phyloP scores from a whole-genome alignment of 2,797 vertebrate genomes.

The Acropternis orthonyx region DNA sequence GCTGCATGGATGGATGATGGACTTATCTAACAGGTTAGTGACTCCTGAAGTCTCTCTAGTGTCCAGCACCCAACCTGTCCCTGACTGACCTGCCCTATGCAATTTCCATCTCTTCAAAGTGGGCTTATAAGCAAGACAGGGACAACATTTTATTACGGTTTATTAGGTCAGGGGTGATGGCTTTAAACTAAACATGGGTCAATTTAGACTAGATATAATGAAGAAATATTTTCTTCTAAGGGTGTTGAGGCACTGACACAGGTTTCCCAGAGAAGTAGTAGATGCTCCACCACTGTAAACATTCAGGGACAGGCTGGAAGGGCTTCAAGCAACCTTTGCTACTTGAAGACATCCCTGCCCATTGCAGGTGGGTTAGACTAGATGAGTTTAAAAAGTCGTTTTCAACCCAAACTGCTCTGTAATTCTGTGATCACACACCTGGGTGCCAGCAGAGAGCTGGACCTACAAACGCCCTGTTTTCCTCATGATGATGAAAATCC shows the following conservation, averaged over 20 bases:
- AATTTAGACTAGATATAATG: not conserved
- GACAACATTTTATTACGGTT: not conserved
- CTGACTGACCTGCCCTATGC: not conserved
- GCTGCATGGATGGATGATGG: not conserved
- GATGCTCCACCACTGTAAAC: not conserved
- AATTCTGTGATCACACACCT: not conserved
- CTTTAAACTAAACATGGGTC: not conserved
- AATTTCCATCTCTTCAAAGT: not conserved
- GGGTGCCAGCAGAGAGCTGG: not conserved
- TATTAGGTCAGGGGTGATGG: not conserved
- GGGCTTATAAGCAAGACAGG: not conserved
- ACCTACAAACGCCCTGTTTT: not conserved
- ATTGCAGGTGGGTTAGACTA: not conserved
- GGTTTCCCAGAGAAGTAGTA: not conserved
- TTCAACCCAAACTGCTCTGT: not conserved
- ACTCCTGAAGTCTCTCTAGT: not conserved
- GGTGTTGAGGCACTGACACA: not conserved
- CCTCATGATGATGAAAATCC: not conserved
- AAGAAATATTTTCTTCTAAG: rapidly evolving
- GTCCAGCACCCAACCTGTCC: not conserved
- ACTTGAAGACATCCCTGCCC: not conserved
- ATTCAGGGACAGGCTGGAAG: rapidly evolving
- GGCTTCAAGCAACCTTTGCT: not conserved
- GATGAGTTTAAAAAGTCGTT: not conserved
- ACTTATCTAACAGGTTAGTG: not conserved